Evolutionary conservation across 53 echinoderm and acorn worm species (phyloP), one percentile per base, ranked within the genome.

Genomic region (Echinometra lucunter): DNA sequence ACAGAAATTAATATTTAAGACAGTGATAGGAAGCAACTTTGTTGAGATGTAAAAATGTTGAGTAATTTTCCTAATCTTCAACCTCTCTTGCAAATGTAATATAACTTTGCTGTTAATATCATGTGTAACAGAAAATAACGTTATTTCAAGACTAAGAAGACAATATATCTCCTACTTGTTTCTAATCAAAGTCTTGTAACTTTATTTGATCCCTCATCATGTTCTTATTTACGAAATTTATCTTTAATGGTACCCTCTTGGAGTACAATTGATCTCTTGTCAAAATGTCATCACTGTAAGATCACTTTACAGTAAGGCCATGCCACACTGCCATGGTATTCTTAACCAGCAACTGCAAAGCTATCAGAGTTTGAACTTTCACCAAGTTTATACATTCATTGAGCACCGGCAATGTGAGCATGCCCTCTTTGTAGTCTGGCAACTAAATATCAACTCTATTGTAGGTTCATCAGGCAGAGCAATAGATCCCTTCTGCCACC

Each of bases 311-410:
- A 40, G 4, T 70, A 19, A 5, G 40, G 42, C 37, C 75, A 21
- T 42, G 42, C 78, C 38, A 78, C 44, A 78, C 78, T 78, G 78
- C 78, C 78, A 42, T 78, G 42, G 78, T 78, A 40, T 40, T 78
- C 42, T 44, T 40, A 42, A 78, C 42, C 78, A 78, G 42, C 21
- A 42, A 78, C 21, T 42, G 38, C 78, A 78, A 40, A 40, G 78
- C 42, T 42, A 42, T 40, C 23, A 18, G 42, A 40, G 78, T 78
- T 78, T 78, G 78, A 38, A 78, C 78, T 23, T 74, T 18, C 42
- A 78, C 78, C 38, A 78, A 42, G 78, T 42, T 40, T 19, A 78
- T 78, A 78, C 15, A 78, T 78, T 78, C 78, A 78, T 78, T 42
- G 18, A 78, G 23, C 40, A 42, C 1, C 1, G 78, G 78, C 78